These are phyloP conservation scores for Axis porcinus DNA, from an alignment of 2,113 vertebrate species.

Conservation along the genomic window DNA sequence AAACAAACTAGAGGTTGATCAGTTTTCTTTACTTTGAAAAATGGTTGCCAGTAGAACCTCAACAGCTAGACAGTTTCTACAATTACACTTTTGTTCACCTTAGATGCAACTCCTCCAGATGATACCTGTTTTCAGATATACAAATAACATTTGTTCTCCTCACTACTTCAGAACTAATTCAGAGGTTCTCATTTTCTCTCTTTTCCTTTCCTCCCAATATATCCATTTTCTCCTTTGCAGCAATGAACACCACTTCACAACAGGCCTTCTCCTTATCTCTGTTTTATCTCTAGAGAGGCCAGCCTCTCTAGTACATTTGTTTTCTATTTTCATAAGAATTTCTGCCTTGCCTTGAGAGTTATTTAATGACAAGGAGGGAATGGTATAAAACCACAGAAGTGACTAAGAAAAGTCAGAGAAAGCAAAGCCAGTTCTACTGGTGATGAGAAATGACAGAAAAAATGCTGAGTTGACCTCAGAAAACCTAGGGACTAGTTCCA, in stretches of 20 bases:
- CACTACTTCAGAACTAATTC: background rate
- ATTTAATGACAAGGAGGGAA: background rate
- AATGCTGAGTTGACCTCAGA: background rate
- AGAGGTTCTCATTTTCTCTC: background rate
- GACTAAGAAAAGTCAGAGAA: constrained; percentile 7
- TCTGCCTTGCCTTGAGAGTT: constrained; percentile 5
- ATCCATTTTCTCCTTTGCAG: background rate
- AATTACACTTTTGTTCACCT: background rate
- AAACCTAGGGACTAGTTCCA: background rate
- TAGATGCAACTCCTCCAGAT: background rate
- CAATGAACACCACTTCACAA: background rate
- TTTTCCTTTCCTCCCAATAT: background rate
- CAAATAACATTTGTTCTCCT: background rate
- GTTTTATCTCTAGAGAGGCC: background rate
- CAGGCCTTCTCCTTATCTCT: background rate
- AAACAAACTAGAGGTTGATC: background rate
- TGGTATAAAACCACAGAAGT: background rate
- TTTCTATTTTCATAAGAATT: background rate
- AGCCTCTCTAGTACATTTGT: background rate
- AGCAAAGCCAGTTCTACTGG: background rate
- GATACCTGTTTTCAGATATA: background rate
- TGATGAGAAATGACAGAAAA: background rate
- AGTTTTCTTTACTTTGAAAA: constrained; percentile 3
- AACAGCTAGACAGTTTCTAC: background rate
- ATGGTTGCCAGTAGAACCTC: background rate